Evolutionary conservation across 2,888 invertebrate species (phyloP), one percentile per base, ranked within the genome.

Genomic region (Hofmannophila pseudospretella): DNA sequence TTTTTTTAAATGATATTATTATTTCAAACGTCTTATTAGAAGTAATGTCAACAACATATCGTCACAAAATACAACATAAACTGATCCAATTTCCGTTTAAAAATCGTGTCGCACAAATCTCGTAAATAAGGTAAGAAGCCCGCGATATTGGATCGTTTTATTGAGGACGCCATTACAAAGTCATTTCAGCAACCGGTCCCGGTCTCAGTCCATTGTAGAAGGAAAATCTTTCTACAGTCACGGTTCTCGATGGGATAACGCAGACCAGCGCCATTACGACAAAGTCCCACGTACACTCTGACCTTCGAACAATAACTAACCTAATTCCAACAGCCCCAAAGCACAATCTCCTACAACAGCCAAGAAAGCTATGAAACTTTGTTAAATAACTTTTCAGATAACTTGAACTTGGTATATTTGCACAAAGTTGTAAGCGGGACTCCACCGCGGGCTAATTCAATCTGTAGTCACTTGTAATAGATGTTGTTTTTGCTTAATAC

Each of bases 371-470:
- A 85, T 85, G 86, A 86, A 86, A 86, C 86, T 86, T 86, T 86
- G 86, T 86, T 86, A 85, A 86, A 85, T 86, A 86, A 86, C 85
- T 86, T 86, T 86, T 86, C 85, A 85, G 85, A 86, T 86, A 86
- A 86, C 84, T 86, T 85, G 82, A 84, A 84, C 77, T 82, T 73
- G 66, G 71, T 73, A 69, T 84, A 81, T 82, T 84, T 84, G 77
- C 69, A 66, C 77, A 82, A 81, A 82, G 85, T 80, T 80, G 77
- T 79, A 86, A 81, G 78, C 75, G 81, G 71, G 72, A 75, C 73
- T 69, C 74, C 61, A 72, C 76, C 75, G 67, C 79, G 70, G 55
- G 72, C 78, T 85, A 81, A 84, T 84, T 82, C 76, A 82, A 85
- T 85, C 84, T 82, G 78, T 85, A 74, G 72, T 64, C 77, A 74